Evolutionary conservation across 2,888 invertebrate species (phyloP).

Genomic region (Slavum lentiscoides): DNA sequence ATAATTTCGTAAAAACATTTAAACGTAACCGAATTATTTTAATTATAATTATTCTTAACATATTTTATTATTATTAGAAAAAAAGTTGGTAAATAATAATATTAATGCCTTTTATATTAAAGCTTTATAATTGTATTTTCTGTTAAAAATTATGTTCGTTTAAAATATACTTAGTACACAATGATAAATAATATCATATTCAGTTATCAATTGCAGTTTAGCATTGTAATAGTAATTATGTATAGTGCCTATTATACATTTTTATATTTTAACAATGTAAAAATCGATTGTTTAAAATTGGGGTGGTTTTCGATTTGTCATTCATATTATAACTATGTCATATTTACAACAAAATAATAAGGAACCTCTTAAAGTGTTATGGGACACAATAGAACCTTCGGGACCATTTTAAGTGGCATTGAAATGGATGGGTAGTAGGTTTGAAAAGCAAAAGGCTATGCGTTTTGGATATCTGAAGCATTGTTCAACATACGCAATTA

Average conservation of each 20-base stretch:
- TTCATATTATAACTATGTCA: neutral
- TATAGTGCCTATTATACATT: neutral
- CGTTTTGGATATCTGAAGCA: slow-evolving; percentile 7
- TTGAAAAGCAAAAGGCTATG: neutral
- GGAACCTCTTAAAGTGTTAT: neutral
- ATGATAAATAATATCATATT: too few species aligned
- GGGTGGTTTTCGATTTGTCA: neutral
- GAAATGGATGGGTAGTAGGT: neutral
- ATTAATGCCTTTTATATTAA: too few species aligned
- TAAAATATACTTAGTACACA: too few species aligned
- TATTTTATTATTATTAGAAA: too few species aligned
- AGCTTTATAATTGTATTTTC: too few species aligned
- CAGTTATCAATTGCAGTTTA: too few species aligned
- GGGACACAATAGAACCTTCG: neutral
- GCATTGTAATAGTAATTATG: too few species aligned
- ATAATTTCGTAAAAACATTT: too few species aligned
- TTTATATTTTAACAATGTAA: neutral
- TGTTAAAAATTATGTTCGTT: too few species aligned
- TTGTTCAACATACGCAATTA: slow-evolving; percentile 31
- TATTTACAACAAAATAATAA: neutral
- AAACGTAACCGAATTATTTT: too few species aligned
- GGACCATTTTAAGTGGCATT: neutral
- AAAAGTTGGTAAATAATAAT: too few species aligned
- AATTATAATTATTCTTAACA: too few species aligned
- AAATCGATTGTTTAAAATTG: neutral